Evolutionary conservation across 2,888 invertebrate genomes (phyloP).

Genomic region (Dyspetes luteomarginatus): DNA sequence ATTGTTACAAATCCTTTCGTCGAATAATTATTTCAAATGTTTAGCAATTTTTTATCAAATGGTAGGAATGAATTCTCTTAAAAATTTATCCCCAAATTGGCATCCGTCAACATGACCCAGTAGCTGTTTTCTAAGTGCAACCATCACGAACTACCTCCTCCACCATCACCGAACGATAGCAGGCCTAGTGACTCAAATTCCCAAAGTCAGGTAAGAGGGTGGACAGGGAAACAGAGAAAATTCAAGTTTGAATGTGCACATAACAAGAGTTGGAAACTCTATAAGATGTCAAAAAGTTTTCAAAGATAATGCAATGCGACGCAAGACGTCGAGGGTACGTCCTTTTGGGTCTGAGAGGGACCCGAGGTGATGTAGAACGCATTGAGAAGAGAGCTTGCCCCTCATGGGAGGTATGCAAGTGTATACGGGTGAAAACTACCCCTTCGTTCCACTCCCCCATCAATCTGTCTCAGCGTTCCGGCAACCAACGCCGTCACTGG

Average conservation of each 20-base stretch:
- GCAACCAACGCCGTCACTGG: slow-evolving; percentile 27
- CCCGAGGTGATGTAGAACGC: not conserved
- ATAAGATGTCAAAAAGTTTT: slow-evolving; percentile 78
- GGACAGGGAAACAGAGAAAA: slow-evolving; percentile 29
- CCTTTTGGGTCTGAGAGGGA: slow-evolving; percentile 13
- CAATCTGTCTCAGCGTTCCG: not conserved
- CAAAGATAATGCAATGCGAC: slow-evolving; percentile 77
- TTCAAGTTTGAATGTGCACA: slow-evolving; percentile 68
- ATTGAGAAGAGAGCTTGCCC: not conserved
- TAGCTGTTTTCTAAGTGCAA: slow-evolving; percentile 25
- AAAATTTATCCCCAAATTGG: not conserved
- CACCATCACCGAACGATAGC: slow-evolving; percentile 22
- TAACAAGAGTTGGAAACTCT: slow-evolving; percentile 77
- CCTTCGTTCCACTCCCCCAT: not conserved
- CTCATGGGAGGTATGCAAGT: slow-evolving; percentile 23
- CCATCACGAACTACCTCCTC: slow-evolving; percentile 22
- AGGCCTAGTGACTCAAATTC: slow-evolving; percentile 15
- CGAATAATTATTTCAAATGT: too few relatives aligned
- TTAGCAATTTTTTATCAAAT: too few relatives aligned
- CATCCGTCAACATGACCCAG: slow-evolving; percentile 9
- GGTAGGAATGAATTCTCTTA: too few relatives aligned
- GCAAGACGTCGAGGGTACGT: too few relatives aligned
- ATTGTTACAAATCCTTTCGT: too few relatives aligned
- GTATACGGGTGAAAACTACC: slow-evolving; percentile 8
- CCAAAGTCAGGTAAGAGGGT: slow-evolving; percentile 1